A percentile compares a stretch with the other conserved stretches of the same genome.
phyloP scores from a whole-genome alignment of 2,888 invertebrate genomes.

The Lasius platythorax region DNA sequence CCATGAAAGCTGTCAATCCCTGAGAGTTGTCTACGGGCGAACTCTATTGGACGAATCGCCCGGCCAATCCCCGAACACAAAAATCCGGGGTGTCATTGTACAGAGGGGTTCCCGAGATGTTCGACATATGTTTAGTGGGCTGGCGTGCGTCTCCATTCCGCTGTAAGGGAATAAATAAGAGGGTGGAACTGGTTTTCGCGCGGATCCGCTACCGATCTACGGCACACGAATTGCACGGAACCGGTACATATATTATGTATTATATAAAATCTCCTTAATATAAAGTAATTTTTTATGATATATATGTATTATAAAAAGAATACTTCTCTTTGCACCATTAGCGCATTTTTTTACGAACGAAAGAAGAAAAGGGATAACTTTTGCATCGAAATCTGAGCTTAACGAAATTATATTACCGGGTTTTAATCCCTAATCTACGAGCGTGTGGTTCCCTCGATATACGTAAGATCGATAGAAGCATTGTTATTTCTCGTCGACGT shows the following conservation, averaged over 20 bases:
- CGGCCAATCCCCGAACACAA: conserved; percentile 71
- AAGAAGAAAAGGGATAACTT: not conserved
- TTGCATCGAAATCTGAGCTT: not conserved
- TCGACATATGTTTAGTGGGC: conserved; percentile 70
- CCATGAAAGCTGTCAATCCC: conserved; percentile 64
- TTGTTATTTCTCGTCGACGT: conserved; percentile 34
- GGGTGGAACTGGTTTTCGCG: conserved; percentile 45
- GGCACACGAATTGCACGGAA: not conserved
- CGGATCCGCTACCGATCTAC: not conserved
- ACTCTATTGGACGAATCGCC: conserved; percentile 68
- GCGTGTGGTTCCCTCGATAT: not conserved
- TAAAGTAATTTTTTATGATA: not conserved
- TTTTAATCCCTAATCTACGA: not conserved
- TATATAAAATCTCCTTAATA: not conserved
- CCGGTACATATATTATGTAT: not conserved
- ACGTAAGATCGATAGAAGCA: conserved; percentile 2
- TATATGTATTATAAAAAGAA: not conserved
- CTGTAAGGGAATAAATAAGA: conserved; percentile 47
- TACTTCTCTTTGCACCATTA: not conserved
- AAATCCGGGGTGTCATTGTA: conserved; percentile 70
- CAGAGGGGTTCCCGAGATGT: conserved; percentile 55
- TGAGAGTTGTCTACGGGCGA: conserved; percentile 27
- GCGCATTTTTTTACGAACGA: not conserved
- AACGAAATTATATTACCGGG: not conserved
- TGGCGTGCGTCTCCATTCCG: conserved; percentile 21